Evolutionary conservation across 1,140 invertebrate genomes (phyloP), one percentile per base, ranked within the genome.

Genomic region (Archivesica marissinica): DNA sequence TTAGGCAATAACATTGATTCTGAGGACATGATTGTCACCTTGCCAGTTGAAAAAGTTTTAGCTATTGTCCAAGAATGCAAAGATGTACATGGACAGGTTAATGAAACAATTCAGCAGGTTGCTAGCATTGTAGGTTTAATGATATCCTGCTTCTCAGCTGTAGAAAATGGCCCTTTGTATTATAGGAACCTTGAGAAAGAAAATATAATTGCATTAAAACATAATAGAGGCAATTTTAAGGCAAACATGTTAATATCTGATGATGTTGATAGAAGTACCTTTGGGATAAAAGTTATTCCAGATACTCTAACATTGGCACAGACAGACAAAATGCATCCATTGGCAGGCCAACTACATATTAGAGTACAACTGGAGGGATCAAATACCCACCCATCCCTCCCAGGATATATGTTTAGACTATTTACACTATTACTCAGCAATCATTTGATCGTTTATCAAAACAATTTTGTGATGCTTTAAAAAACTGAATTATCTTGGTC

Each of bases 11-110:
- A n/a, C n/a, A n/a, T n/a, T n/a, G n/a, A n/a, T n/a, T n/a, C n/a
- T n/a, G n/a, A n/a, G n/a, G n/a, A 56, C 0, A 85, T 88, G 72
- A 56, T 52, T 59, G 66, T 82, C n/a, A 38, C 41, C 11, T 56
- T 88, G n/a, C 64, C 87, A 39, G 13, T 56, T 39, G 75, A 78
- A 33, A 86, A 79, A 78, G 50, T 78, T 33, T 6, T 61, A 44
- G 72, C 50, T 59, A 68, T 88, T 28, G 25, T 52, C 20, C 47
- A 47, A 50, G 28, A n/a, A n/a, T n/a, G n/a, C n/a, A n/a, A n/a
- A n/a, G n/a, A n/a, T n/a, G n/a, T n/a, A n/a, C n/a, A n/a, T 0
- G 28, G n/a, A 52, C 3, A 78, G 56, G n/a, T n/a, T 1, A 61
- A 17, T n/a, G 25, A 33, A 61, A 61, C 9, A 59, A 59, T 78